A percentile compares a stretch with the other conserved stretches of the same genome.
Evolutionary conservation across 2,888 invertebrate species (phyloP).

Genomic region (Branchinecta sandiegonensis): DNA sequence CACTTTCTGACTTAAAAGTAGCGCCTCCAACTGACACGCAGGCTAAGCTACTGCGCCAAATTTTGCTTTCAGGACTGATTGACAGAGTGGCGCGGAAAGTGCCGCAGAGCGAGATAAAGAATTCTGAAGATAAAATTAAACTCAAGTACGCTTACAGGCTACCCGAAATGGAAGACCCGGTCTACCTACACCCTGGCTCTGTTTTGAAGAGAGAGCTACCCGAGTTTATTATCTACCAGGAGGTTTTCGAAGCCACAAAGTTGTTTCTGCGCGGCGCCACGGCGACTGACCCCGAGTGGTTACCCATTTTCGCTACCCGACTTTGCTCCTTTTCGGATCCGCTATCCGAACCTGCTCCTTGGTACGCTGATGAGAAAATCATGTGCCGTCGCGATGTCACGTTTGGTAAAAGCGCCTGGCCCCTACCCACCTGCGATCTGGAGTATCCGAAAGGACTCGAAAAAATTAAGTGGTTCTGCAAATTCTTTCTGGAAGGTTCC

Average conservation of each 20-base stretch:
- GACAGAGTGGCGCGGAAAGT: slow-evolving; percentile 78
- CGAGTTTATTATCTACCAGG: slow-evolving; percentile 84
- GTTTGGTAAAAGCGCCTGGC: slow-evolving; percentile 62
- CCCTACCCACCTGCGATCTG: slow-evolving; percentile 54
- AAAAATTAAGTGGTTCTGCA: slow-evolving; percentile 68
- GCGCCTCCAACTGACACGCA: slow-evolving; percentile 60
- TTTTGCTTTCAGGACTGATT: slow-evolving; percentile 60
- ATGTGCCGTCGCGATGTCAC: slow-evolving; percentile 58
- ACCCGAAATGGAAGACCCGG: slow-evolving; percentile 70
- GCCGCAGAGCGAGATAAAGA: slow-evolving; percentile 49
- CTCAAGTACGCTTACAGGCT: slow-evolving; percentile 70
- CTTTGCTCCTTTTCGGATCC: slow-evolving; percentile 63
- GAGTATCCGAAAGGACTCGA: slow-evolving; percentile 53
- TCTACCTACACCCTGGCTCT: slow-evolving; percentile 70
- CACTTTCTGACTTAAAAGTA: slow-evolving; percentile 42
- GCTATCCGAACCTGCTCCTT: slow-evolving; percentile 48
- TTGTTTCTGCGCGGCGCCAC: slow-evolving; percentile 50
- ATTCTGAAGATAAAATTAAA: slow-evolving; percentile 54
- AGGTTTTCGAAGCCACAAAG: slow-evolving; percentile 59
- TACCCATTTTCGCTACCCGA: slow-evolving; percentile 60
- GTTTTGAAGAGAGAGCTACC: slow-evolving; percentile 58
- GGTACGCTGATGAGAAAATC: slow-evolving; percentile 57
- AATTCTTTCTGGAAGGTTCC: slow-evolving; percentile 65
- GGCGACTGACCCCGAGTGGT: slow-evolving; percentile 84
- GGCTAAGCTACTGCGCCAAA: slow-evolving; percentile 53